A percentile compares a stretch with the other conserved stretches of the same genome.
Evolutionary conservation across 1,140 invertebrate species (phyloP).

Genomic region (Hyles euphorbiae): DNA sequence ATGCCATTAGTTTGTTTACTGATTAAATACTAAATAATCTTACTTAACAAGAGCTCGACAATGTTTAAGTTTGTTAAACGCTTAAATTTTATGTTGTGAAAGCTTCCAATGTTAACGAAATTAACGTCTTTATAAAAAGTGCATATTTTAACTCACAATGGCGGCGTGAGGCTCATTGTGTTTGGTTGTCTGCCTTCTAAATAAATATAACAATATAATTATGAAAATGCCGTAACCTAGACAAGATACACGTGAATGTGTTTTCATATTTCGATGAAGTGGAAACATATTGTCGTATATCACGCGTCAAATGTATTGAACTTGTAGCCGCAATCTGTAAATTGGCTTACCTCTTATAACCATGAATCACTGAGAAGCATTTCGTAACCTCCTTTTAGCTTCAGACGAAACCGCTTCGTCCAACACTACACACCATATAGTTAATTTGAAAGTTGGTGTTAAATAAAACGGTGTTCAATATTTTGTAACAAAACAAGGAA

Average conservation of each 20-base stretch:
- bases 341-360: constrained; percentile 9
- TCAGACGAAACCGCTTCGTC: constrained; percentile 28
- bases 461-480: constrained; percentile 74
- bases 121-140: neutral
- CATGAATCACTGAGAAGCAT: constrained; percentile 19
- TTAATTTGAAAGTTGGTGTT: constrained; percentile 69
- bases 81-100: constrained; percentile 36
- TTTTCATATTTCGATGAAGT: too few relatives aligned
- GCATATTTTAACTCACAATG: neutral
- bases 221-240: too few relatives aligned
- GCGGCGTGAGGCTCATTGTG: too few relatives aligned
- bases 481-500: constrained; percentile 74
- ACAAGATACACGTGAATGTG: too few relatives aligned
- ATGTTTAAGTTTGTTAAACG: constrained; percentile 30
- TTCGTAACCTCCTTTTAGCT: constrained; percentile 42
- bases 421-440: constrained; percentile 43
- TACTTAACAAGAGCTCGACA: constrained; percentile 47
- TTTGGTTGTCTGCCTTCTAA: too few relatives aligned
- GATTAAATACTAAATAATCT: constrained; percentile 64
- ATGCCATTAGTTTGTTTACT: constrained; percentile 69
- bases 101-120: constrained; percentile 26
- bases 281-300: too few relatives aligned
- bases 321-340: too few relatives aligned
- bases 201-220: too few relatives aligned
- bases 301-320: too few relatives aligned